phyloP scores from a whole-genome alignment of 2,113 vertebrate species.

The Egretta garzetta region DNA sequence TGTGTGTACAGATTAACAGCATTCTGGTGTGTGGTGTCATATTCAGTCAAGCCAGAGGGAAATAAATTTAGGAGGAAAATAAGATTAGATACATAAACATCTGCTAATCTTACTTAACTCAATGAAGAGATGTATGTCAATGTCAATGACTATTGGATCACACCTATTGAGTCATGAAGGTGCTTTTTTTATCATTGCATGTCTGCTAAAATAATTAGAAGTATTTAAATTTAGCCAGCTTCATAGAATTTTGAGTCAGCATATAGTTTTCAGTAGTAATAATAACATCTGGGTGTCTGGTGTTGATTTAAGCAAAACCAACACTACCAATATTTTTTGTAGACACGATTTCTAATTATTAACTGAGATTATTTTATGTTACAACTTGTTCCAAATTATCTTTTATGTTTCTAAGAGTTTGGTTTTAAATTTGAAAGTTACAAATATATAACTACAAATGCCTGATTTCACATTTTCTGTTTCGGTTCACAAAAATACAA shows the following conservation, averaged over 20 bases:
- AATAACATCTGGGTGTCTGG: not conserved
- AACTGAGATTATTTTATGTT: conserved; percentile 16
- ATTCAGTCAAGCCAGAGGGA: not conserved
- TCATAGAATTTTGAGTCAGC: not conserved
- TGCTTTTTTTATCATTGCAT: not conserved
- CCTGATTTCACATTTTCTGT: not conserved
- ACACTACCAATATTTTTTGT: not conserved
- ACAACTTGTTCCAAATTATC: not conserved
- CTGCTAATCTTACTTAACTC: not conserved
- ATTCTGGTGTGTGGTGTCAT: not conserved
- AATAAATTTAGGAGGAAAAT: not conserved
- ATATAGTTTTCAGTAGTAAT: not conserved
- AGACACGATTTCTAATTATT: not conserved
- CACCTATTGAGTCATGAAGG: not conserved
- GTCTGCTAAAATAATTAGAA: not conserved
- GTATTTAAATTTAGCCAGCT: not conserved
- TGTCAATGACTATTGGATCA: not conserved
- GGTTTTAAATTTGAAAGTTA: not conserved
- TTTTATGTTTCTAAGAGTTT: not conserved
- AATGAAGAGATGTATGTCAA: not conserved
- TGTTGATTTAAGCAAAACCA: not conserved
- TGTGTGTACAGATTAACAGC: accelerated
- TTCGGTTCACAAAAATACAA: not conserved
- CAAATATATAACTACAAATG: not conserved
- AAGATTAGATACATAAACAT: not conserved